Evolutionary conservation across 1,140 invertebrate species (phyloP).

Genomic region (Pogonomyrmex californicus): DNA sequence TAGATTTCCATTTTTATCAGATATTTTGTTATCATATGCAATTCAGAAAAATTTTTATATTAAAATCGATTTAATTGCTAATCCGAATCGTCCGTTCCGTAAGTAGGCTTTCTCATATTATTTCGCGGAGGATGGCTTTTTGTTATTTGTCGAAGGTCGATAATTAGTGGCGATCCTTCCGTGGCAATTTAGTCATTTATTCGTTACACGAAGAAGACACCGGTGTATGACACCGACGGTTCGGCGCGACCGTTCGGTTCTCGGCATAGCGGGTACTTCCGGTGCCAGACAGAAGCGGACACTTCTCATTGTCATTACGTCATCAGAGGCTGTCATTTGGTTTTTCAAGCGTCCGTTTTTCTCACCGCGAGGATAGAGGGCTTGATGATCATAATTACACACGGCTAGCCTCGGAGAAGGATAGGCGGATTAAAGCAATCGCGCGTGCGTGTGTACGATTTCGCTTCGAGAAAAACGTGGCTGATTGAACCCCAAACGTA

Average conservation of each 20-base stretch:
- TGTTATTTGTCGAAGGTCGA: conserved; percentile 63
- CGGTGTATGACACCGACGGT: conserved; percentile 65
- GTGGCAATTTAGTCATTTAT: conserved; percentile 74
- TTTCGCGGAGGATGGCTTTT: conserved; percentile 35
- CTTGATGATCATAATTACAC: conserved; percentile 75
- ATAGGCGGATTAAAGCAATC: conserved; percentile 54
- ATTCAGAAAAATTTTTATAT: not conserved
- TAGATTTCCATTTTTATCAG: not conserved
- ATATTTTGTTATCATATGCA: conserved; percentile 2
- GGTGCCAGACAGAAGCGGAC: conserved; percentile 70
- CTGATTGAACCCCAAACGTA: conserved; percentile 17
- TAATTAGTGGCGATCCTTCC: conserved; percentile 71
- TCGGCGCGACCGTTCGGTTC: conserved; percentile 55
- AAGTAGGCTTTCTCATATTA: not conserved
- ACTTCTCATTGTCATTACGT: conserved; percentile 78
- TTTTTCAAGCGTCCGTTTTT: conserved; percentile 78
- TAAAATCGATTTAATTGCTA: not conserved
- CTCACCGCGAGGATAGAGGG: conserved; percentile 71
- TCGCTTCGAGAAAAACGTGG: conserved; percentile 29
- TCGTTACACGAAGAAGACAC: conserved; percentile 68
- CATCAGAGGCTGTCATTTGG: conserved; percentile 77
- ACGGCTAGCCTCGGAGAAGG: conserved; percentile 52
- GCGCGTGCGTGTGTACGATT: conserved; percentile 23
- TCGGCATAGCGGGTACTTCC: conserved; percentile 72
- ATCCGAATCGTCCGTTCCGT: not conserved